phyloP scores from a whole-genome alignment of 2,113 vertebrate species.

The Tragelaphus imberbis region DNA sequence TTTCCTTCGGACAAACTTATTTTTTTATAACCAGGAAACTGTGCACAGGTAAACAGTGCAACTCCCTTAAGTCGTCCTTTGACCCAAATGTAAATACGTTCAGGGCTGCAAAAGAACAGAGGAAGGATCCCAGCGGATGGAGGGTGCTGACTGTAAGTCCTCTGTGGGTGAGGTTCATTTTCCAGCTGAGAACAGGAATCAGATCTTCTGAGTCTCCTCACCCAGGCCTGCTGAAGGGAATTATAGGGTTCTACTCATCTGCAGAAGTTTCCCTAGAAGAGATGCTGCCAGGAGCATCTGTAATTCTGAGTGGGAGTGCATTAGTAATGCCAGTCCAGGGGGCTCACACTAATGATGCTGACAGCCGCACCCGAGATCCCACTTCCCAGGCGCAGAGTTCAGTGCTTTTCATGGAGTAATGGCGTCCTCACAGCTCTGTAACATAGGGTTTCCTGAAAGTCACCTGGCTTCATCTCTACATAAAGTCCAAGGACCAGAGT shows the following conservation, averaged over 20 bases:
- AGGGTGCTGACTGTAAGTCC: not conserved
- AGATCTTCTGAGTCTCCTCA: not conserved
- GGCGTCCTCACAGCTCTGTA: not conserved
- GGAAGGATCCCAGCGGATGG: not conserved
- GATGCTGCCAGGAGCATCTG: not conserved
- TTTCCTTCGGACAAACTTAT: not conserved
- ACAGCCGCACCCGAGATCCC: not conserved
- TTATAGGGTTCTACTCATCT: not conserved
- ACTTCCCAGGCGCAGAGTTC: not conserved
- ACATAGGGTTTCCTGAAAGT: not conserved
- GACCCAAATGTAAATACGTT: conserved; percentile 8
- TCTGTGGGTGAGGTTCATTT: not conserved
- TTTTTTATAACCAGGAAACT: conserved; percentile 65
- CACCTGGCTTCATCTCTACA: not conserved
- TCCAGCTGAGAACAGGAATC: not conserved
- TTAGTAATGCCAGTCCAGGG: not conserved
- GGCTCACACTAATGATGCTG: not conserved
- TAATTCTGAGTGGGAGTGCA: not conserved
- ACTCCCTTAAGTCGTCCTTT: conserved; percentile 48
- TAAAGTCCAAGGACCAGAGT: not conserved
- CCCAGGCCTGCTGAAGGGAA: not conserved
- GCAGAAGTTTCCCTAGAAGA: not conserved
- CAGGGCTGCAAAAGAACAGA: conserved; percentile 20
- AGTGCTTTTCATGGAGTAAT: not conserved
- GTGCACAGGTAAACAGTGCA: conserved; percentile 39